Base-by-base conservation (phyloP, 2,888 invertebrate species). In the Blastobasis adustella region DNA sequence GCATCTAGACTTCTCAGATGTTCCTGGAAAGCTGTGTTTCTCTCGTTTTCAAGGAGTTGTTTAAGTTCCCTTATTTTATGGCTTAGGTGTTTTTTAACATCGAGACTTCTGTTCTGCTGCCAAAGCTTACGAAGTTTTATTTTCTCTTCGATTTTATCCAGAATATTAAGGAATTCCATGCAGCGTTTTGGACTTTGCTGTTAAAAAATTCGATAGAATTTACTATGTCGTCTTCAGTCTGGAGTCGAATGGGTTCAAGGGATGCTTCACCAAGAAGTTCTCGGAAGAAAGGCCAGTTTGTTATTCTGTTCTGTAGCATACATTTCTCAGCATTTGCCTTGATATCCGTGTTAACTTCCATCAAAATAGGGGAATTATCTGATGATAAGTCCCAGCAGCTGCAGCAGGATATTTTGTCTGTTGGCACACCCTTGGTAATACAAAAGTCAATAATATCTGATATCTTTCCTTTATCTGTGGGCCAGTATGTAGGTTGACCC, bases 381-480 rank as follows among this genome's bases (percentile, higher is more conserved):
- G 40, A 40, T 40, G 52, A 45, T 49, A 46, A 49, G 49, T 46
- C 23, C 8, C n/a, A n/a, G 42, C 23, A n/a, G n/a, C n/a, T n/a
- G n/a, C n/a, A n/a, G n/a, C n/a, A n/a, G n/a, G n/a, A n/a, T n/a
- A n/a, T n/a, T n/a, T n/a, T n/a, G n/a, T n/a, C n/a, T n/a, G n/a
- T n/a, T n/a, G n/a, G n/a, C n/a, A n/a, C n/a, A n/a, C n/a, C n/a
- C n/a, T n/a, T n/a, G n/a, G n/a, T n/a, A n/a, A n/a, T n/a, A n/a
- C n/a, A n/a, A n/a, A n/a, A n/a, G n/a, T n/a, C n/a, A n/a, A n/a
- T n/a, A n/a, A n/a, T n/a, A n/a, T n/a, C n/a, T n/a, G n/a, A n/a
- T n/a, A n/a, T n/a, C n/a, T n/a, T n/a, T n/a, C n/a, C n/a, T n/a
- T n/a, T n/a, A n/a, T n/a, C n/a, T n/a, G n/a, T n/a, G n/a, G n/a